A percentile compares a stretch with the other conserved stretches of the same genome.
Conservation (phyloP, 2,888 invertebrate species). For the Drosophila borealis region DNA sequence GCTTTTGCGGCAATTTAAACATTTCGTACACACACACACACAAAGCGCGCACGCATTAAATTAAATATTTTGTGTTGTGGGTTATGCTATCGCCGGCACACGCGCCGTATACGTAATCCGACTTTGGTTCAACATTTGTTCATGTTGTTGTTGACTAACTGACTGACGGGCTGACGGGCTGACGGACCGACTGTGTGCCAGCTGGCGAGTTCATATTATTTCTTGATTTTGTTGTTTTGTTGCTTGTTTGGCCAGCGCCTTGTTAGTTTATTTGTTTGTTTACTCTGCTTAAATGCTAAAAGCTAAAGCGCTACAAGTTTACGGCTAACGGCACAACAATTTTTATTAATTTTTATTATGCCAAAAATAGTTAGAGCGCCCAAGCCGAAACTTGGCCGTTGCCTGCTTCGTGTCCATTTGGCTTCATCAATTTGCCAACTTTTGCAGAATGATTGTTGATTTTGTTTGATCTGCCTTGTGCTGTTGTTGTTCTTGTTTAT, state of each 20-base stretch:
- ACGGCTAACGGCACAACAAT: slow-evolving; percentile 30
- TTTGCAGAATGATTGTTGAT: slow-evolving; percentile 50
- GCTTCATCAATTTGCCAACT: slow-evolving; percentile 44
- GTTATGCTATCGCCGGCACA: slow-evolving; percentile 40
- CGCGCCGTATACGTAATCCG: slow-evolving; percentile 65
- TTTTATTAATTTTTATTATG: slow-evolving; percentile 61
- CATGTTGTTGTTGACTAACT: slow-evolving; percentile 33
- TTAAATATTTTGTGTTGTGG: slow-evolving; percentile 57
- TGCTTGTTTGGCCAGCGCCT: slow-evolving; percentile 17
- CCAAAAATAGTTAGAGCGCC: slow-evolving; percentile 35
- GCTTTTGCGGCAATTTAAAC: slow-evolving; percentile 46
- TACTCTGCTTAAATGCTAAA: slow-evolving; percentile 52
- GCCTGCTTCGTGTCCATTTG: slow-evolving; percentile 19
- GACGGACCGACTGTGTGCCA: slow-evolving; percentile 34
- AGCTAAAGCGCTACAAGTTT: slow-evolving; percentile 52
- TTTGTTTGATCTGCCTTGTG: slow-evolving; percentile 55
- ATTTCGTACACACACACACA: slow-evolving; percentile 11
- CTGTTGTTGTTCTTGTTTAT: slow-evolving; percentile 41
- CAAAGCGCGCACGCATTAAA: slow-evolving; percentile 46
- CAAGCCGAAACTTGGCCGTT: slow-evolving; percentile 9
- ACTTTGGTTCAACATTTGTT: slow-evolving; percentile 46
- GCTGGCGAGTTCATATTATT: slow-evolving; percentile 67
- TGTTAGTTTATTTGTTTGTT: slow-evolving; percentile 53
- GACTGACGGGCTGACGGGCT: slow-evolving; percentile 39
- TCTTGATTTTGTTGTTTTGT: slow-evolving; percentile 40